These are phyloP conservation scores for Scytalopus superciliaris DNA, from an alignment of 2,113 vertebrate genomes.

Conservation along the genomic window DNA sequence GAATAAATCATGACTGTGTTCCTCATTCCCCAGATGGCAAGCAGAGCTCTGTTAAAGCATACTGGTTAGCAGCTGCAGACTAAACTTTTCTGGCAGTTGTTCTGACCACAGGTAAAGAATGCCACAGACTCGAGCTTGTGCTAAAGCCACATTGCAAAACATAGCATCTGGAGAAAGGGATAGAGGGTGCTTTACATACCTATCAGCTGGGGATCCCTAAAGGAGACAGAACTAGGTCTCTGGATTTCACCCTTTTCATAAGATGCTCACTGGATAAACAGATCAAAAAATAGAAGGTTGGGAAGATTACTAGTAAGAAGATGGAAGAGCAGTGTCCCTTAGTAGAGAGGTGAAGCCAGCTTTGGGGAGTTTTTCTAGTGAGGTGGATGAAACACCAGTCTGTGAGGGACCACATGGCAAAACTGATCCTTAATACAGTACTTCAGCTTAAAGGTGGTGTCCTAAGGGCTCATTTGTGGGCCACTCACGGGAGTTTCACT, in stretches of 20 bases:
- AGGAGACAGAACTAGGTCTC: background rate
- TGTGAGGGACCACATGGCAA: background rate
- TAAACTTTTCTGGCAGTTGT: background rate
- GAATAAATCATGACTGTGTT: conserved; percentile 2
- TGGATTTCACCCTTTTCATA: background rate
- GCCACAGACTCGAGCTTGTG: background rate
- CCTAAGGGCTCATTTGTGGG: background rate
- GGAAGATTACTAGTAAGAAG: background rate
- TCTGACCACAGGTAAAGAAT: background rate
- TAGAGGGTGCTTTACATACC: background rate
- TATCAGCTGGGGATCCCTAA: background rate
- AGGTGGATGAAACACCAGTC: background rate
- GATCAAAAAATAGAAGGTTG: background rate
- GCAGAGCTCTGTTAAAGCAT: background rate
- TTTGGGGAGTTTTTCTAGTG: background rate
- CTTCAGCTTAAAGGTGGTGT: background rate
- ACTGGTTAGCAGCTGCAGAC: background rate
- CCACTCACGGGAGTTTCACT: background rate
- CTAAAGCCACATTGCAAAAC: background rate
- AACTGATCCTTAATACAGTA: background rate
- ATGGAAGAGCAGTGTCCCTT: background rate
- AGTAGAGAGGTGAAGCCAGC: background rate
- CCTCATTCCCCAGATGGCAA: background rate
- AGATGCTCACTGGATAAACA: background rate
- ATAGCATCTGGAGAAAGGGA: background rate